Percentiles rank a stretch among this genome's conserved stretches.
These are phyloP conservation scores for pig (Sus scrofa) DNA, from an alignment of 2,113 vertebrate species.

Conservation along the genomic window T2T-Sscrofa CM000826.6:103645501-103646000, in stretches of 20 bases:
- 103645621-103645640: neutral
- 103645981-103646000: neutral
- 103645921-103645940: neutral
- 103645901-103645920: neutral
- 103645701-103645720: neutral
- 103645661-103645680: neutral
- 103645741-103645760: too few relatives aligned
- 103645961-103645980: neutral
- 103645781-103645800: neutral
- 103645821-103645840: neutral
- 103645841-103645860: neutral
- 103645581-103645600: neutral
- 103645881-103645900: neutral
- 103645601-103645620: neutral
- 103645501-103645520: neutral
- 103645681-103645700: neutral
- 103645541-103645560: neutral
- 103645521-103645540: neutral
- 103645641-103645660: neutral
- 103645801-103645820: neutral
- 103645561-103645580: neutral
- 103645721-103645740: neutral
- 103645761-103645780: neutral
- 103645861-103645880: neutral
- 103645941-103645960: neutral